Evolutionary conservation across 2,113 vertebrate genomes (phyloP), one percentile per base, ranked within the genome.

Genomic region (western clawed frog (Xenopus tropicalis)): DNA sequence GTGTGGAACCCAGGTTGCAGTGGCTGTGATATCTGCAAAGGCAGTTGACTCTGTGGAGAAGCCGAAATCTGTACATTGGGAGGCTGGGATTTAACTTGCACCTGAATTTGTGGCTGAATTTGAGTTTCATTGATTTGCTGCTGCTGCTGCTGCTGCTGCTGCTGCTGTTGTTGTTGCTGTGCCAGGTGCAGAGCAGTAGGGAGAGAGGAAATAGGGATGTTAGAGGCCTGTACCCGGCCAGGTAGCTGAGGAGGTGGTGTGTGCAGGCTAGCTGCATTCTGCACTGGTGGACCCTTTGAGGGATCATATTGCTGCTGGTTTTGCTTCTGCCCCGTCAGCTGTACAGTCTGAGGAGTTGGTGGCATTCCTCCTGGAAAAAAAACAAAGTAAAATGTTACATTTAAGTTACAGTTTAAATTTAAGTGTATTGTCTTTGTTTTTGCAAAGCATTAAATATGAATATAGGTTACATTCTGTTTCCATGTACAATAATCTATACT

Each of bases 201-300:
- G 1, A 93, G 90, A 13, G 87, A 63, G 0, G 84, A 78, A 74
- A 89, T 74, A 43, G 87, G 83, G 16, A 87, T 70, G 0, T 56
- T 85, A 17, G 89, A 80, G 22, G 91, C 84, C 57, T 88, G 87
- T 79, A 94, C 82, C 25, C 94, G 88, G 16, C 88, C 82, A 0
- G 94, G 94, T 69, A 97, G 86, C 84, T 95, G 94, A 0, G 87
- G 92, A 56, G 73, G 73, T 23, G 73, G 94, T 0, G 91, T 91
- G 78, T 87, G 89, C 46, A 95, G 76, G 72, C 90, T 92, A 78
- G 93, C 90, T 0, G 92, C 92, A 11, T 93, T 93, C 86, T 94
- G 90, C 74, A 95, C 94, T 0, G 93, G 95, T 2, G 95, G 95
- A 29, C 95, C 95, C 84, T 96, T 95, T 24, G 95, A 97, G 1